These are phyloP conservation scores for Ibycter americanus DNA, from an alignment of 2,797 vertebrate species.

Conservation along the genomic window DNA sequence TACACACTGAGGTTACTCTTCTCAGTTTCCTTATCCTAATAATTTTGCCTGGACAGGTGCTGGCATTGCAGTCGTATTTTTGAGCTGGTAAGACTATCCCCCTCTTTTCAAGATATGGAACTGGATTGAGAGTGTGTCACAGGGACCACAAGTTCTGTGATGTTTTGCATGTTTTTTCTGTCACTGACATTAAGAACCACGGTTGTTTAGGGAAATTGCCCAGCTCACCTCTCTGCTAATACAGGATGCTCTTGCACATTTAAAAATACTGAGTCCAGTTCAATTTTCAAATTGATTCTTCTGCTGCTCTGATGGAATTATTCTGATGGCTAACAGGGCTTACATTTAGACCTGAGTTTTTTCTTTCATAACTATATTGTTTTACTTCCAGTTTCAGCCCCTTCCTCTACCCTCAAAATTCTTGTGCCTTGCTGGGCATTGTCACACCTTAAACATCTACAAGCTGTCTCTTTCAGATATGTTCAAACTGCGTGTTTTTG, in stretches of 20 bases:
- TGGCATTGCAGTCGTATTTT: neutral
- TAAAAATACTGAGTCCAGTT: neutral
- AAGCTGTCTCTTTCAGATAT: neutral
- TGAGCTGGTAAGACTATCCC: neutral
- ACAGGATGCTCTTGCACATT: neutral
- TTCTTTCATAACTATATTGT: neutral
- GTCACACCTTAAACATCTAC: neutral
- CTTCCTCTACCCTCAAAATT: neutral
- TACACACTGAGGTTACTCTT: neutral
- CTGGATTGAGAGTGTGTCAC: constrained; percentile 11
- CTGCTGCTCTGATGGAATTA: neutral
- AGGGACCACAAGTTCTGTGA: neutral
- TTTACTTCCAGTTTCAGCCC: neutral
- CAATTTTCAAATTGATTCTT: constrained; percentile 10
- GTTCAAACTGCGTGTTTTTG: neutral
- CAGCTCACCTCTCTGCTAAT: neutral
- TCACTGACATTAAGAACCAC: neutral
- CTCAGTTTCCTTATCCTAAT: neutral
- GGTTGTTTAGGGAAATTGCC: neutral
- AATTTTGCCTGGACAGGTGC: constrained; percentile 13
- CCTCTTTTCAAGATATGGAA: neutral
- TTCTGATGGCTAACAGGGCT: neutral
- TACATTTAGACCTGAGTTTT: neutral
- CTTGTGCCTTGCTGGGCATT: neutral
- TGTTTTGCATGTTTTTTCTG: neutral